Evolutionary conservation across 2,797 vertebrate genomes (phyloP), one percentile per base, ranked within the genome.

Genomic region (Leontocebus nigricollis): DNA sequence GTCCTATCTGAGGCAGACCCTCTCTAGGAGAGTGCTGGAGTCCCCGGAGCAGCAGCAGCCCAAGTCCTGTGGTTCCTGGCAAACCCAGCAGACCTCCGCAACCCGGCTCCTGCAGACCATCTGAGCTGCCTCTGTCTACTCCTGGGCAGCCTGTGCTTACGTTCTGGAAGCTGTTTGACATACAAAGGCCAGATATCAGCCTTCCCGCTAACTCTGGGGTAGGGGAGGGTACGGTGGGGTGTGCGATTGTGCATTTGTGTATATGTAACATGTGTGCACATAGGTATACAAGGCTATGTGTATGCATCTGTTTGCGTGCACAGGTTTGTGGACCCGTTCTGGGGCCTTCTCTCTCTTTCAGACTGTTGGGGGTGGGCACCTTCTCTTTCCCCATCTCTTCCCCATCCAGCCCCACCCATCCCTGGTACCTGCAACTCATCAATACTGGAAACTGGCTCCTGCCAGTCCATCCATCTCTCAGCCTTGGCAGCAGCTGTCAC

Each of bases 141-240:
- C 88, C 94, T 30, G 57, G 75, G 75, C 61, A 36, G 91, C 80
- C 79, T 10, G 24, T n/a, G 86, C 46, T 84, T 93, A 41, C 13
- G 0, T 76, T 84, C 86, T 75, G 83, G 93, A 97, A 96, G 90
- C 92, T 33, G 30, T 70, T 41, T 93, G 79, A 89, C 81, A 59
- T 7, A 61, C 89, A 80, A 90, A 90, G 89, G 61, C 89, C 93
- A 76, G 91, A 92, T 67, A 33, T 26, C 75, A 95, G 85, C 75
- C 93, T 94, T 95, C 46, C 41, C 1, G 10, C 59, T 90, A 61
- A 80, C 33, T 48, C 22, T 10, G 14, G 67, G 79, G 27, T 12
- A 39, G 64, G 27, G 27, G 82, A 64, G 89, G 76, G 44, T 17
- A 4, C 24, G 30, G 12, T n/a, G 30, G 48, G 26, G 3, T n/a